phyloP scores from a whole-genome alignment of 1,140 invertebrate species.

The Drosophila bipectinata region DNA sequence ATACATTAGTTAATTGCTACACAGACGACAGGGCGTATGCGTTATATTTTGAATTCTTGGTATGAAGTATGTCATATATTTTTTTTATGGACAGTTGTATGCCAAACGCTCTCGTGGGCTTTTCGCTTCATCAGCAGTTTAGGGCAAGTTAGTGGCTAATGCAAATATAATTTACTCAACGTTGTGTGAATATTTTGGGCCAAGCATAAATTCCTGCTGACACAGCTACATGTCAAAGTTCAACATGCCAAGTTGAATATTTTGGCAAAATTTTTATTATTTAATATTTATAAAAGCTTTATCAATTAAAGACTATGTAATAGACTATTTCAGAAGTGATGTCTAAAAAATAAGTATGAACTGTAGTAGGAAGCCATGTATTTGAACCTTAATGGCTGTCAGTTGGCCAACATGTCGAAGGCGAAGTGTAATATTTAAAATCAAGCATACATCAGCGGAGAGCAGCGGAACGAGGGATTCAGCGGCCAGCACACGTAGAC shows the following conservation, averaged over 20 bases:
- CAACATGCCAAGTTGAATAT: neutral
- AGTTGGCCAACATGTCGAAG: conserved; percentile 16
- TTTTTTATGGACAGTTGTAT: neutral
- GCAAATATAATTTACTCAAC: conserved; percentile 48
- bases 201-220: conserved; percentile 42
- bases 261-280: neutral
- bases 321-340: neutral
- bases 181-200: conserved; percentile 39
- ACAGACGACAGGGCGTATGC: conserved; percentile 23
- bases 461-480: conserved; percentile 28
- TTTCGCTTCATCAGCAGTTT: conserved; percentile 44
- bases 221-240: conserved; percentile 33
- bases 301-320: neutral
- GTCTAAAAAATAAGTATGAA: neutral
- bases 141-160: conserved; percentile 42
- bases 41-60: conserved; percentile 13
- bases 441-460: conserved; percentile 53
- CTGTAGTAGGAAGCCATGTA: neutral
- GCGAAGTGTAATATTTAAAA: conserved; percentile 46
- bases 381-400: conserved; percentile 16
- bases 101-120: conserved; percentile 10
- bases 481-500: conserved; percentile 72
- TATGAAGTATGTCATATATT: neutral
- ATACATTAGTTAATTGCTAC: conserved; percentile 20
- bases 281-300: neutral